phyloP scores from a whole-genome alignment of 2,888 invertebrate genomes.

The Acrobasis suavella region DNA sequence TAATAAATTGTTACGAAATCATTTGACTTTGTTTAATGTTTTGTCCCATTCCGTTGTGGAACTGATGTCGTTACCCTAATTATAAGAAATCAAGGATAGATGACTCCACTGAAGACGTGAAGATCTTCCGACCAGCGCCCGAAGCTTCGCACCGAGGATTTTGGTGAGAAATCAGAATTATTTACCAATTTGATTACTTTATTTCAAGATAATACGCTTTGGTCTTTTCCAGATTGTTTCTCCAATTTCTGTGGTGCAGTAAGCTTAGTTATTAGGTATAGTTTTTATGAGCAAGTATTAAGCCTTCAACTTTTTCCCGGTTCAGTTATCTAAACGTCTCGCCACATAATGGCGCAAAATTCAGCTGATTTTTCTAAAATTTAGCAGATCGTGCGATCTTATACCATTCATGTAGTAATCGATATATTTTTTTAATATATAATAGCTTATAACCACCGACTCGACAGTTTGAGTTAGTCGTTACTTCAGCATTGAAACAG shows the following conservation, averaged over 20 bases:
- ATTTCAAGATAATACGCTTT: conserved; percentile 69
- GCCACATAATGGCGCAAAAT: too few species aligned
- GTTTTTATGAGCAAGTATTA: neutral
- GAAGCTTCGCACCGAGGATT: conserved; percentile 37
- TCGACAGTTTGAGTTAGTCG: too few species aligned
- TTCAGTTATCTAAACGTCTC: too few species aligned
- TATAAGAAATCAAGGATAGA: conserved; percentile 25
- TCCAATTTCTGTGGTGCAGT: neutral
- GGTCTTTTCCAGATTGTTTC: conserved; percentile 68
- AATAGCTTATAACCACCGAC: too few species aligned
- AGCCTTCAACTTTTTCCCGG: neutral
- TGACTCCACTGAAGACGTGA: conserved; percentile 5
- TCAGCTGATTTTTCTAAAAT: too few species aligned
- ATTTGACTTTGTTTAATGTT: conserved; percentile 28
- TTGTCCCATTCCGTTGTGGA: conserved; percentile 18
- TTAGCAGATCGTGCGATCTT: too few species aligned
- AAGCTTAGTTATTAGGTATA: neutral
- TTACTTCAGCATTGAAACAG: too few species aligned
- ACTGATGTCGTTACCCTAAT: conserved; percentile 4
- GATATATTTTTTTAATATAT: too few species aligned
- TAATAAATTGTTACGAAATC: conserved; percentile 23
- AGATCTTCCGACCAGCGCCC: neutral
- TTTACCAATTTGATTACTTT: conserved; percentile 30
- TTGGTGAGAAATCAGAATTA: conserved; percentile 47
- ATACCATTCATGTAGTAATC: too few species aligned